Base-by-base conservation (phyloP, 2,888 invertebrate genomes). In the Polydrusus cervinus region DNA sequence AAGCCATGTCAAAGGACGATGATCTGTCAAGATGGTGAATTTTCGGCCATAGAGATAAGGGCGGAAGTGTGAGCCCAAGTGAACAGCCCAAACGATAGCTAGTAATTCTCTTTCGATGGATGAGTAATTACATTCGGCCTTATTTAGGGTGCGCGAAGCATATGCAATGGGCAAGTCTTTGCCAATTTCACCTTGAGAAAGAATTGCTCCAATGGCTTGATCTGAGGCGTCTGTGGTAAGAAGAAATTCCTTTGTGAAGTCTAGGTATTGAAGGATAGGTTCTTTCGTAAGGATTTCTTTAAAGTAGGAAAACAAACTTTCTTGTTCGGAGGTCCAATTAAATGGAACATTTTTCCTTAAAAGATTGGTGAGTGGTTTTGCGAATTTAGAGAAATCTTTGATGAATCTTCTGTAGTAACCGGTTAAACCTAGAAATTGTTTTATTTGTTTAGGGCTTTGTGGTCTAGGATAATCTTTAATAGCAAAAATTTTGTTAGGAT, bases 1-100 rank as follows among this genome's bases (percentile, higher is more conserved):
- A 0, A 87, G 65, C 84, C 85, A 87, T 5, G 78, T 80, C 3
- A 87, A 67, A 0, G 85, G 85, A 65, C 82, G 79, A 71, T 87
- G 87, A 66, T 88, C 87, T 0, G 86, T 87, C 9, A 71, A 13
- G 16, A 71, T 66, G 0, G n/a, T 20, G 14, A 71, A 75, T 60
- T 75, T 61, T 16, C 66, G 38, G 9, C 75, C 75, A 60, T 71
- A 75, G 3, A 75, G 25, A 60, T 75, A 71, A 13, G 67, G 68
- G 8, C 75, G 38, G 30, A 71, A 75, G 11, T 71, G 65, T 45
- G 67, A 62, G 7, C 75, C 18, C 25, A 71, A 75, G n/a, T 66
- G 57, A 8, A 67, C 67, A 3, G 38, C 16, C 60, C 61, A 75
- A 38, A 75, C 47, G 1, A 75, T 75, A 0, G 67, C 49, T 0